phyloP scores from a whole-genome alignment of 2,888 invertebrate species.

The Piscicola geometra region DNA sequence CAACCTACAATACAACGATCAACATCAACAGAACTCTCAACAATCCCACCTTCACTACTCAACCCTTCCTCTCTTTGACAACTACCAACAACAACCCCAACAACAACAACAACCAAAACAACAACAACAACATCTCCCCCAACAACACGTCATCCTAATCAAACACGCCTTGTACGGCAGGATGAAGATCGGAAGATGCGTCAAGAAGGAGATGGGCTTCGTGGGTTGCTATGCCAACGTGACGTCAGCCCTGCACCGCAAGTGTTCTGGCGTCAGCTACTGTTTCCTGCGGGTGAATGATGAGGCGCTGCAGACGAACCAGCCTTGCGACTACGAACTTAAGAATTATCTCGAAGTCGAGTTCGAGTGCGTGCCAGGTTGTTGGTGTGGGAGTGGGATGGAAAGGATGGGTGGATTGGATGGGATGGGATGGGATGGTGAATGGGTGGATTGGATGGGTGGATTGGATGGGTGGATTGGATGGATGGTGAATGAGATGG shows the following conservation, averaged over 20 bases:
- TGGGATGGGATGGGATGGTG: neutral
- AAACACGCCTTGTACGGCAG: constrained; percentile 40
- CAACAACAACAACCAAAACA: neutral
- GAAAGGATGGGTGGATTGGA: neutral
- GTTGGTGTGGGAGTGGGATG: constrained; percentile 39
- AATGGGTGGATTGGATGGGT: too few relatives aligned
- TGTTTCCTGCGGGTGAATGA: constrained; percentile 36
- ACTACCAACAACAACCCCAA: neutral
- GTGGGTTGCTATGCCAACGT: constrained; percentile 41
- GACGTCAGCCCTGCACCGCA: constrained; percentile 33
- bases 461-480: too few relatives aligned
- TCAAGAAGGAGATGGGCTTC: constrained; percentile 41
- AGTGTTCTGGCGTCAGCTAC: constrained; percentile 37
- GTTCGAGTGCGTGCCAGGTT: neutral
- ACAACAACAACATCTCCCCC: neutral
- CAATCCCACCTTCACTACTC: neutral
- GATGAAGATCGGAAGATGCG: constrained; percentile 40
- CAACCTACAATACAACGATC: neutral
- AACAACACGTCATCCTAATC: constrained; percentile 39
- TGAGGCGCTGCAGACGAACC: neutral
- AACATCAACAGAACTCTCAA: too few relatives aligned
- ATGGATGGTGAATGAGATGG: too few relatives aligned
- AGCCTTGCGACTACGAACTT: constrained; percentile 40
- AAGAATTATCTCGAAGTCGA: neutral
- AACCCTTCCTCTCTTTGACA: neutral